Conservation (phyloP, 2,113 vertebrate genomes). For the Pedetes capensis region DNA sequence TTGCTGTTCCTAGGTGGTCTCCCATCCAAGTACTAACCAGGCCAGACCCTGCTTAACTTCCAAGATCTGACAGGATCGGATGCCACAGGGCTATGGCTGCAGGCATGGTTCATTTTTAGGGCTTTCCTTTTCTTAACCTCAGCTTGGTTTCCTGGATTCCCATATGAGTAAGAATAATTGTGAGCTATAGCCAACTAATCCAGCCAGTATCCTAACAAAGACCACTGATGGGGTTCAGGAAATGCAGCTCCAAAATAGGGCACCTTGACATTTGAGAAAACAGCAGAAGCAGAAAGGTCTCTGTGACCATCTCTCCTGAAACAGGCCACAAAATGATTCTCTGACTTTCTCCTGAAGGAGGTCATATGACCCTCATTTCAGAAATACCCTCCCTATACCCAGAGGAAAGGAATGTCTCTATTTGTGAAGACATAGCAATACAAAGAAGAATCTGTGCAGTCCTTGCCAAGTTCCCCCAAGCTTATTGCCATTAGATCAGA, state of each 20-base stretch:
- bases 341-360: background rate
- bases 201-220: background rate
- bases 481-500: background rate
- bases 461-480: background rate
- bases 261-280: background rate
- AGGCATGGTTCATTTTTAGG: background rate
- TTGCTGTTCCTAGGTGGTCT: too few species aligned
- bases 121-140: background rate
- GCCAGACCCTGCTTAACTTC: too few species aligned
- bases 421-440: background rate
- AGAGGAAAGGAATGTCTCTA: background rate
- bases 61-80: too few species aligned
- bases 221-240: background rate
- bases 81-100: too few species aligned
- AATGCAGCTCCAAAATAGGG: background rate
- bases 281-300: background rate
- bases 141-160: slow-evolving; percentile 9
- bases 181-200: background rate
- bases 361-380: background rate
- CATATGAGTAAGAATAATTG: background rate
- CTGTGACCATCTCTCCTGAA: background rate
- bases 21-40: too few species aligned
- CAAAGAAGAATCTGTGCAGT: background rate
- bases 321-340: background rate
- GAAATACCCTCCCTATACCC: background rate